Evolutionary conservation across 2,797 vertebrate genomes (phyloP).

Genomic region (Sebastes reedi): DNA sequence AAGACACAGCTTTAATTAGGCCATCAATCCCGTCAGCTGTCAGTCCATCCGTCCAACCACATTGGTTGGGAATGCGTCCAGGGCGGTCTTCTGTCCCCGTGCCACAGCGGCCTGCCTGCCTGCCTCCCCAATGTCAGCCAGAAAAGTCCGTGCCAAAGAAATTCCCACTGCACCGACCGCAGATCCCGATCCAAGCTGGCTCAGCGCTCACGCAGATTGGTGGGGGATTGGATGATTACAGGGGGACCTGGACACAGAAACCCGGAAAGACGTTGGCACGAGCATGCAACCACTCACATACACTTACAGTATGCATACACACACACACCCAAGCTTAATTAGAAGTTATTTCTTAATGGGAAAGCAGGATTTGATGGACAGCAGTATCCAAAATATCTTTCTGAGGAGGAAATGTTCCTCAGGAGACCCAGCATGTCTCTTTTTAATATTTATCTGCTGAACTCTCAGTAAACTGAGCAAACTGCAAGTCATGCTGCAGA

Average conservation of each 20-base stretch:
- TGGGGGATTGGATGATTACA: slow-evolving; percentile 62
- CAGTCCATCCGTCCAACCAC: slow-evolving; percentile 25
- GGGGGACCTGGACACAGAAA: slow-evolving; percentile 19
- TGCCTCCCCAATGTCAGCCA: slow-evolving; percentile 55
- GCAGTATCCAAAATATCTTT: neutral
- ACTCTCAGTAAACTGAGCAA: neutral
- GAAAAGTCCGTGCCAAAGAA: slow-evolving; percentile 59
- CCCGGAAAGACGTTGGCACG: neutral
- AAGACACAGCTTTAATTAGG: slow-evolving; percentile 45
- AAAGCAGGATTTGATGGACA: neutral
- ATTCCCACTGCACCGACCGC: slow-evolving; percentile 46
- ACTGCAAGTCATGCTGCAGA: slow-evolving; percentile 45
- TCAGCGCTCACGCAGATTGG: slow-evolving; percentile 20
- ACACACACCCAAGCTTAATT: neutral
- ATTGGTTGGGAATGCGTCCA: slow-evolving; percentile 56
- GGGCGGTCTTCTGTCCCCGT: slow-evolving; percentile 24
- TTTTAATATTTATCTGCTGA: neutral
- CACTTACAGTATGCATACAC: neutral
- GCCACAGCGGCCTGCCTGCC: slow-evolving; percentile 29
- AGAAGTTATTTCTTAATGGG: neutral
- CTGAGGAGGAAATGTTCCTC: neutral
- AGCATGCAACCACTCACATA: slow-evolving; percentile 1
- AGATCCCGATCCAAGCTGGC: slow-evolving; percentile 43
- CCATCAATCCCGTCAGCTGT: slow-evolving; percentile 41
- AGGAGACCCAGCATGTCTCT: neutral